Evolutionary conservation across 2,888 invertebrate genomes (phyloP).

Genomic region (Mythimna impura): DNA sequence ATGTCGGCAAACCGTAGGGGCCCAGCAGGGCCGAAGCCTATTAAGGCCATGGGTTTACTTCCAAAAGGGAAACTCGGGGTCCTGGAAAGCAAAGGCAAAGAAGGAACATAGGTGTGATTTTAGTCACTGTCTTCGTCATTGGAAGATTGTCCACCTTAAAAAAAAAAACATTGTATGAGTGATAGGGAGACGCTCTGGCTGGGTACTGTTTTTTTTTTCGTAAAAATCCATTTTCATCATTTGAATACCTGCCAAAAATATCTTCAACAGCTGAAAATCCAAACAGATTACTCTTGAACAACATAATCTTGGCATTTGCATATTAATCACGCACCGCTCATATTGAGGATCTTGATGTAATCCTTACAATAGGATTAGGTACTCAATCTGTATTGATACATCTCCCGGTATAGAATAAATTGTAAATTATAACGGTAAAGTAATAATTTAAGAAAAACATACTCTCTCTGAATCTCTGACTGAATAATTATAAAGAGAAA

Average conservation of each 20-base stretch:
- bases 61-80: too few relatives aligned
- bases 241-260: not conserved
- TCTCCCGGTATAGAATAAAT: not conserved
- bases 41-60: too few relatives aligned
- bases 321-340: constrained; percentile 30
- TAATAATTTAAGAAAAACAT: too few relatives aligned
- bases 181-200: not conserved
- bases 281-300: constrained; percentile 12
- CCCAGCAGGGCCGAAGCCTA: too few relatives aligned
- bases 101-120: too few relatives aligned
- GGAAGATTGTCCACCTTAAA: too few relatives aligned
- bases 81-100: too few relatives aligned
- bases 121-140: too few relatives aligned
- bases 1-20: too few relatives aligned
- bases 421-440: not conserved
- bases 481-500: too few relatives aligned
- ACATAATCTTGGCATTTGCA: constrained; percentile 35
- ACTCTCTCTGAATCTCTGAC: too few relatives aligned
- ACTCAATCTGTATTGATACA: constrained; percentile 1
- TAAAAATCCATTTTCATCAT: not conserved
- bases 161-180: too few relatives aligned
- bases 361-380: constrained; percentile 17
- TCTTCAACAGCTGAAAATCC: constrained; percentile 10
- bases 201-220: not conserved
- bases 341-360: constrained; percentile 17